Evolutionary conservation across 2,888 invertebrate genomes (phyloP).

Genomic region (Timema podura): DNA sequence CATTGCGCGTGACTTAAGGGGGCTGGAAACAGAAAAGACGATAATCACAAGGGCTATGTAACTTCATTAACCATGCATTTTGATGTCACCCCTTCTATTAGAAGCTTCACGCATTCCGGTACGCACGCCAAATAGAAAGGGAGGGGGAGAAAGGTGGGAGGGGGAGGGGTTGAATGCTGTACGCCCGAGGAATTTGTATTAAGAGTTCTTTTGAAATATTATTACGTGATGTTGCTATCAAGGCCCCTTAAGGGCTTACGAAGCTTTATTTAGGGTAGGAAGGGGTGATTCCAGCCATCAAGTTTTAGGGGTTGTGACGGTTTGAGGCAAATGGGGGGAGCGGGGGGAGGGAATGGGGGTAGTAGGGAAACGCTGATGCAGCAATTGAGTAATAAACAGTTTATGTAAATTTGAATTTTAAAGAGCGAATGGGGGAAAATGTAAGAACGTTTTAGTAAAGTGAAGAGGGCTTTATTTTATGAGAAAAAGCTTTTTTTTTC

Average conservation of each 20-base stretch:
- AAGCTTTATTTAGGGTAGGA: no score
- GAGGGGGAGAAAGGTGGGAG: no score
- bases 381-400: constrained; percentile 28
- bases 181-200: constrained; percentile 17
- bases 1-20: no score
- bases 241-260: constrained; percentile 1
- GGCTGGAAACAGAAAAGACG: not conserved
- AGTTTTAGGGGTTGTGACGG: no score
- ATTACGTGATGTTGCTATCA: constrained; percentile 13
- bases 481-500: no score
- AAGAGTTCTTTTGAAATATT: constrained; percentile 17
- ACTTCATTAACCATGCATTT: constrained; percentile 28
- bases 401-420: constrained; percentile 25
- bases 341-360: not conserved
- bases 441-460: no score
- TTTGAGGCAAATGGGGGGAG: not conserved
- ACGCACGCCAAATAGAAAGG: not conserved
- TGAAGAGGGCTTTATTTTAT: no score
- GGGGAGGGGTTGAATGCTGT: not conserved
- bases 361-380: constrained; percentile 15
- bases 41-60: constrained; percentile 16
- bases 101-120: not conserved
- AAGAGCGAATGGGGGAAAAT: not conserved
- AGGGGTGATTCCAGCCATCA: no score
- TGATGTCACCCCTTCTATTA: constrained; percentile 20